phyloP scores from a whole-genome alignment of 1,140 invertebrate species.

The Eumeta japonica region DNA sequence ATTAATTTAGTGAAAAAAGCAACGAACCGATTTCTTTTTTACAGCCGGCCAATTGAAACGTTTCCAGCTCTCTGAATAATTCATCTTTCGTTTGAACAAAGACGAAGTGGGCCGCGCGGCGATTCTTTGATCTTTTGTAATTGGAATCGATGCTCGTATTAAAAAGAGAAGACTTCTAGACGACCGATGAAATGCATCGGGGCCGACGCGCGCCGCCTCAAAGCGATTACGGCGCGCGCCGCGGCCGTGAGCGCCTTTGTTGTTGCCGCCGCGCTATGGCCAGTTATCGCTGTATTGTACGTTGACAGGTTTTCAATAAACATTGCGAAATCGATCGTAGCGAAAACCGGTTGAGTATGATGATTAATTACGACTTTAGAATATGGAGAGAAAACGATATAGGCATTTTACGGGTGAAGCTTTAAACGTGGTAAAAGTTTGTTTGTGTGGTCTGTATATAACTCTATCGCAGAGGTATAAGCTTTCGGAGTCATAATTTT shows the following conservation, averaged over 20 bases:
- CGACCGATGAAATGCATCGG: conserved; percentile 50
- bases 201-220: conserved; percentile 45
- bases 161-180: conserved; percentile 53
- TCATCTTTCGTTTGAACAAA: conserved; percentile 58
- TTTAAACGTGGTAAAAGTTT: too few relatives aligned
- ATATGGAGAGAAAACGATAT: too few relatives aligned
- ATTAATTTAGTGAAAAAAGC: conserved; percentile 56
- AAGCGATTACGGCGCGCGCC: conserved; percentile 40
- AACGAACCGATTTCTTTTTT: conserved; percentile 56
- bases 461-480: too few relatives aligned
- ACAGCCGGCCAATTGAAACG: conserved; percentile 56
- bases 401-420: too few relatives aligned
- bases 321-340: too few relatives aligned
- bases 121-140: conserved; percentile 58
- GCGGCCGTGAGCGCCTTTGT: conserved; percentile 26
- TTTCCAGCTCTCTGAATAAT: conserved; percentile 57
- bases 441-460: too few relatives aligned
- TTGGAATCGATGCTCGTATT: conserved; percentile 58
- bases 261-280: too few relatives aligned
- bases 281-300: too few relatives aligned
- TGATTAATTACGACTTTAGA: too few relatives aligned
- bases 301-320: too few relatives aligned
- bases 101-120: conserved; percentile 53
- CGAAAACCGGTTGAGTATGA: too few relatives aligned
- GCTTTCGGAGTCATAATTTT: too few relatives aligned